These are phyloP conservation scores for Tautogolabrus adspersus DNA, from an alignment of 2,113 vertebrate species.

Conservation along the genomic window DNA sequence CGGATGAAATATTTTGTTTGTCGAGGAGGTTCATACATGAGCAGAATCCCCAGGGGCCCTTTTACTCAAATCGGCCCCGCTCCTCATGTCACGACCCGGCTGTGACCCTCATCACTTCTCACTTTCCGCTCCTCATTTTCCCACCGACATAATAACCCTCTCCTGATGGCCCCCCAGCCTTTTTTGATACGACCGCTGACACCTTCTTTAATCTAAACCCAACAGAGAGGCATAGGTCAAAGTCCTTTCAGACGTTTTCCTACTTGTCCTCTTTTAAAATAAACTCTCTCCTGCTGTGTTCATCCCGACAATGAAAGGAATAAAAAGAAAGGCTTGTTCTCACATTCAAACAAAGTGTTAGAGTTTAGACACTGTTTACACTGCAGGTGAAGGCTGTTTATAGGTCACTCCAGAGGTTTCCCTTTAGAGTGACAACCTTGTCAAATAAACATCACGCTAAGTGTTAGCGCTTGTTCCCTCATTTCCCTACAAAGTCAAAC, in stretches of 20 bases:
- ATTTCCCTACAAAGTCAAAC: slow-evolving; percentile 62
- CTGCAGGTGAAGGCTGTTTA: slow-evolving; percentile 66
- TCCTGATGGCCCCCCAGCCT: slow-evolving; percentile 27
- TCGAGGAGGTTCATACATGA: slow-evolving; percentile 30
- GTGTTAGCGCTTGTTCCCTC: slow-evolving; percentile 48
- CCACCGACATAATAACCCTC: slow-evolving; percentile 55
- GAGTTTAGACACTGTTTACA: slow-evolving; percentile 50
- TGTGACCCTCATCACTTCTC: slow-evolving; percentile 69
- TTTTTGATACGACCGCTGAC: slow-evolving; percentile 37
- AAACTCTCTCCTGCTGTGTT: slow-evolving; percentile 49
- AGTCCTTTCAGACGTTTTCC: slow-evolving; percentile 45
- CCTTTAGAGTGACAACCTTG: slow-evolving; percentile 61
- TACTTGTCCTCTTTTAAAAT: slow-evolving; percentile 56
- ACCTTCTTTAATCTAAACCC: slow-evolving; percentile 59
- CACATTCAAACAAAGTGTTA: slow-evolving; percentile 29
- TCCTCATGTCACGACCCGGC: slow-evolving; percentile 59
- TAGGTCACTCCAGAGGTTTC: slow-evolving; percentile 30
- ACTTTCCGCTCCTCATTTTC: slow-evolving; percentile 69
- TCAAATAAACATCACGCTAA: slow-evolving; percentile 73
- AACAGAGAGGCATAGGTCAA: slow-evolving; percentile 40
- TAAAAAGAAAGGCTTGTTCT: slow-evolving; percentile 54
- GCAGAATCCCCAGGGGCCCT: slow-evolving; percentile 28
- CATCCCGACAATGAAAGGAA: slow-evolving; percentile 2
- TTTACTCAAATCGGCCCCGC: slow-evolving; percentile 33
- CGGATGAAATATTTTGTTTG: slow-evolving; percentile 62